These are phyloP conservation scores for Dufourea novaeangliae DNA, from an alignment of 1,140 invertebrate species.

Conservation along the genomic window DNA sequence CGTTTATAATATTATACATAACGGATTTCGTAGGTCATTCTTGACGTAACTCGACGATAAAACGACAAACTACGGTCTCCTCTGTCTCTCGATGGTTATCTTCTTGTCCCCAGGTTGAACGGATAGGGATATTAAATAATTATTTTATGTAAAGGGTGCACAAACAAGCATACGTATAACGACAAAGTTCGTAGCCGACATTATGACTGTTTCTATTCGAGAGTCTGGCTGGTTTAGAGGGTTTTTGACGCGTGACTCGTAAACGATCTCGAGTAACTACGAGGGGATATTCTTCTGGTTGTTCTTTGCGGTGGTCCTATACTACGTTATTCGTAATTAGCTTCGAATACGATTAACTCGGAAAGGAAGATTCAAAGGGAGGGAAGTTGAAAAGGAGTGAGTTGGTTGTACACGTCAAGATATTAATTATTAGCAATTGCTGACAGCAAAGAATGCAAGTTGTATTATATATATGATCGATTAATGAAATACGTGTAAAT, in stretches of 20 bases:
- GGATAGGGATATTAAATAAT: not conserved
- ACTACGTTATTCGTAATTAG: not conserved
- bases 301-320: not conserved
- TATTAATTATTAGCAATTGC: conserved; percentile 39
- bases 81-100: not conserved
- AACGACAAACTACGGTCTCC: not conserved
- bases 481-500: conserved; percentile 60
- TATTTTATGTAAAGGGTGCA: not conserved
- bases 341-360: conserved; percentile 13
- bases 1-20: conserved; percentile 37
- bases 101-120: too few species aligned
- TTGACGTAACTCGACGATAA: not conserved
- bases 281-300: conserved; percentile 2
- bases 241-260: not conserved
- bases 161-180: conserved; percentile 3
- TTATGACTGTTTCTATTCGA: not conserved
- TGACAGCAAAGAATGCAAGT: conserved; percentile 34
- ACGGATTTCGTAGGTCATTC: not conserved
- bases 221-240: not conserved
- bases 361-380: not conserved
- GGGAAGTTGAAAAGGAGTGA: not conserved
- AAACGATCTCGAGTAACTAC: not conserved
- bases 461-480: conserved; percentile 63
- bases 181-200: not conserved
- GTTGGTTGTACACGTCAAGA: conserved; percentile 1